These are phyloP conservation scores for Nomada fabriciana DNA, from an alignment of 2,888 invertebrate species.

Conservation along the genomic window DNA sequence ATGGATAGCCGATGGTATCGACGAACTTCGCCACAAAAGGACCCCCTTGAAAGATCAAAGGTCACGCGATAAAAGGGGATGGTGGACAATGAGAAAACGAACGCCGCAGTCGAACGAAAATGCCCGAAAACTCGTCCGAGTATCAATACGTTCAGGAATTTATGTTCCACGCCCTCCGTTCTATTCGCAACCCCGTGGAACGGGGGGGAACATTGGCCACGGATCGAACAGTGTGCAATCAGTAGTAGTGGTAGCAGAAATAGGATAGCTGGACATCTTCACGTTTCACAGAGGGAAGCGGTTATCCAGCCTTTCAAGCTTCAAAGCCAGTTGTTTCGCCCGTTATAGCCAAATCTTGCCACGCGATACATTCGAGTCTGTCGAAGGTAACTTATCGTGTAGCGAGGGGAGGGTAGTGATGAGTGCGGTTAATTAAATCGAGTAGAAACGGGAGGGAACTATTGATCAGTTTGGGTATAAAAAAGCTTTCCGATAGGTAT, in stretches of 20 bases:
- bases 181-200: background rate
- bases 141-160: slow-evolving; percentile 47
- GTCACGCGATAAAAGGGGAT: background rate
- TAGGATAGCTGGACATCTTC: slow-evolving; percentile 40
- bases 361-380: slow-evolving; percentile 12
- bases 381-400: slow-evolving; percentile 16
- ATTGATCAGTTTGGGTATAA: background rate
- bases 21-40: background rate
- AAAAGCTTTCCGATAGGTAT: no score
- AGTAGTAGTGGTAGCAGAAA: slow-evolving; percentile 12
- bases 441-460: background rate
- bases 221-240: slow-evolving; percentile 42
- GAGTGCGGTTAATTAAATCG: slow-evolving; percentile 7
- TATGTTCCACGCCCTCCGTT: slow-evolving; percentile 47
- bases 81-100: slow-evolving; percentile 30
- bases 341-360: slow-evolving; percentile 33
- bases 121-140: slow-evolving; percentile 23
- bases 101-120: slow-evolving; percentile 21
- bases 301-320: slow-evolving; percentile 40
- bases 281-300: slow-evolving; percentile 47
- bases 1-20: background rate
- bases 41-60: background rate
- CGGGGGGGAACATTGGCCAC: slow-evolving; percentile 14
- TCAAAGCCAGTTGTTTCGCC: slow-evolving; percentile 30
- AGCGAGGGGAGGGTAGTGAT: background rate